These are phyloP conservation scores for Xestia ashworthii DNA, from an alignment of 2,888 invertebrate species.

Conservation along the genomic window DNA sequence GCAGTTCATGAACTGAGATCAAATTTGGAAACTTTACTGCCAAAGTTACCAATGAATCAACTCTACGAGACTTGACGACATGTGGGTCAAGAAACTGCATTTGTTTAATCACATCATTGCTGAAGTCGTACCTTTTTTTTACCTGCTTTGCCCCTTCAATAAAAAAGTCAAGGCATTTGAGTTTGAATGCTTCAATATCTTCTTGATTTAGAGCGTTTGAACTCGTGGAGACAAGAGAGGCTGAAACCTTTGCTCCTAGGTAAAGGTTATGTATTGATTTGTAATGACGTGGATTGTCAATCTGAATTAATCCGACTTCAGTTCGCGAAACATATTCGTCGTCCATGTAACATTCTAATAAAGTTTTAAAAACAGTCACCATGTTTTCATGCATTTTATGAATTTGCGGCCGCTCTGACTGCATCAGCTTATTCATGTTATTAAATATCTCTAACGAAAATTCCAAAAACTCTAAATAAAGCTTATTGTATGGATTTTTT, in stretches of 20 bases:
- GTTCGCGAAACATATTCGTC: slow-evolving; percentile 3
- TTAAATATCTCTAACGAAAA: no score
- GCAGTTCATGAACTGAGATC: no score
- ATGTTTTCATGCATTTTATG: slow-evolving; percentile 6
- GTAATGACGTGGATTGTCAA: slow-evolving; percentile 1
- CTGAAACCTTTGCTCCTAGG: slow-evolving; percentile 5
- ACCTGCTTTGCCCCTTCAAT: background rate
- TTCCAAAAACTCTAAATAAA: no score
- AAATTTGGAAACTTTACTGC: slow-evolving; percentile 5
- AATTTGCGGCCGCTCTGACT: slow-evolving; percentile 4
- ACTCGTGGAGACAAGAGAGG: background rate
- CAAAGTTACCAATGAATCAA: slow-evolving; percentile 7
- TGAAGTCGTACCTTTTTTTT: background rate
- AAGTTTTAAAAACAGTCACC: background rate
- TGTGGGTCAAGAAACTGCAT: slow-evolving; percentile 23
- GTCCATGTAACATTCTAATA: slow-evolving; percentile 1
- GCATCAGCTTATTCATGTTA: no score
- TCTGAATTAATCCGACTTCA: slow-evolving; percentile 3
- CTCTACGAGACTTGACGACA: slow-evolving; percentile 1
- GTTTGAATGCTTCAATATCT: background rate
- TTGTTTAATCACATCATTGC: background rate
- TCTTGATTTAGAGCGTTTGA: no score
- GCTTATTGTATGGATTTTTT: no score
- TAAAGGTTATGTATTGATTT: background rate
- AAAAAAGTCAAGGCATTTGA: slow-evolving; percentile 5